Conservation (phyloP, 2,888 invertebrate species). For the Shargacucullia verbasci region DNA sequence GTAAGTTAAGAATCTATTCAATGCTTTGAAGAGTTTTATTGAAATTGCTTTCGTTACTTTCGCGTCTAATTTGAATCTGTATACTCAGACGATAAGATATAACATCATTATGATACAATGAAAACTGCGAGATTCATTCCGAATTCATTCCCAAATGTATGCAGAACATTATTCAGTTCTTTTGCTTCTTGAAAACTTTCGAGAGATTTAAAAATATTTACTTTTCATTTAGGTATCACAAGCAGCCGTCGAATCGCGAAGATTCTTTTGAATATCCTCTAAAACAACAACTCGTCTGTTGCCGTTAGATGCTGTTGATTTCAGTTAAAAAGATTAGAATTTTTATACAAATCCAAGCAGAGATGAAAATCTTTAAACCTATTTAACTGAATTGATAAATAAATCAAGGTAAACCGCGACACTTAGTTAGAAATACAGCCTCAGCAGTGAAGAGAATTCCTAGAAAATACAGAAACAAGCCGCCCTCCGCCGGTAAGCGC, state of each 20-base stretch:
- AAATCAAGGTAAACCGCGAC: slow-evolving; percentile 48
- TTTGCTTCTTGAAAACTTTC: slow-evolving; percentile 44
- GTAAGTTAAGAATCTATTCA: slow-evolving; percentile 46
- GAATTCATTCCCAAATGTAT: slow-evolving; percentile 52
- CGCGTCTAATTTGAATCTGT: slow-evolving; percentile 13
- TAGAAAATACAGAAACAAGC: slow-evolving; percentile 55
- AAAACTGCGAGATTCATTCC: slow-evolving; percentile 36
- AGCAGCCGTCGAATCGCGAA: slow-evolving; percentile 45
- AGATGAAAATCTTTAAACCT: slow-evolving; percentile 32
- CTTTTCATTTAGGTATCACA: slow-evolving; percentile 61
- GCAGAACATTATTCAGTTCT: slow-evolving; percentile 47
- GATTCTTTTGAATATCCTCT: slow-evolving; percentile 54
- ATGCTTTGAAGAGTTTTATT: slow-evolving; percentile 41
- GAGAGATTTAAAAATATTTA: slow-evolving; percentile 59
- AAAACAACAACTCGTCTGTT: slow-evolving; percentile 44
- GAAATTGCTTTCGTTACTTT: slow-evolving; percentile 48
- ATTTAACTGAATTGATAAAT: slow-evolving; percentile 54
- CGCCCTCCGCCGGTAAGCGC: slow-evolving; percentile 53
- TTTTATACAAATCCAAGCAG: slow-evolving; percentile 18
- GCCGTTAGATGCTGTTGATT: slow-evolving; percentile 29
- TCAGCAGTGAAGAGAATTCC: slow-evolving; percentile 31
- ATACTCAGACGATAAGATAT: slow-evolving; percentile 28
- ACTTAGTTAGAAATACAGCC: slow-evolving; percentile 56
- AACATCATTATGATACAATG: slow-evolving; percentile 34
- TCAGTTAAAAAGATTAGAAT: slow-evolving; percentile 37